These are phyloP conservation scores for Babyrousa celebensis DNA, from an alignment of 2,797 vertebrate genomes.

Conservation along the genomic window DNA sequence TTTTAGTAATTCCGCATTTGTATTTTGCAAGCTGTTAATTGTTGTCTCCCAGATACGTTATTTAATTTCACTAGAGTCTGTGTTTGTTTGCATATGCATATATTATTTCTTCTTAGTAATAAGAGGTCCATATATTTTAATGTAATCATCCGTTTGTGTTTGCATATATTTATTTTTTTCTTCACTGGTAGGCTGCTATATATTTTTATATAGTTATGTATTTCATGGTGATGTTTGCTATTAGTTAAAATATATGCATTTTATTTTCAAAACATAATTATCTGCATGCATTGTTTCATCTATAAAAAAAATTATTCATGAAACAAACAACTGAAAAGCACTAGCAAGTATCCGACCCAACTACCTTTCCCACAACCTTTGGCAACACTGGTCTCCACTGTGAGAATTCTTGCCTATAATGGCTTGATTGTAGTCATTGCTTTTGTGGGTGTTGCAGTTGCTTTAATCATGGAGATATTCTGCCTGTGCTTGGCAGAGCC, in stretches of 20 bases:
- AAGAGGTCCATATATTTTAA: constrained; percentile 76
- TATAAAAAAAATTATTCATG: constrained; percentile 38
- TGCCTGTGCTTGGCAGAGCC: not conserved
- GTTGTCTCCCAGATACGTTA: constrained; percentile 56
- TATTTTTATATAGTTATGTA: constrained; percentile 63
- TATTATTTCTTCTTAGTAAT: constrained; percentile 74
- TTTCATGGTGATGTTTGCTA: constrained; percentile 71
- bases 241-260: constrained; percentile 76
- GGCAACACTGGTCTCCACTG: not conserved
- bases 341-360: constrained; percentile 42
- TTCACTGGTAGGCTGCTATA: constrained; percentile 68
- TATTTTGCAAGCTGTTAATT: constrained; percentile 72
- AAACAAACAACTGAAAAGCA: not conserved
- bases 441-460: not conserved
- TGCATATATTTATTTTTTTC: constrained; percentile 71
- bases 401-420: not conserved
- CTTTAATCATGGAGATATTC: constrained; percentile 29
- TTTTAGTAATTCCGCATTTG: constrained; percentile 26
- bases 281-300: constrained; percentile 51
- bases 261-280: constrained; percentile 71
- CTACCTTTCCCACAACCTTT: not conserved
- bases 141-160: constrained; percentile 78
- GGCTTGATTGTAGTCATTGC: not conserved
- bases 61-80: constrained; percentile 69
- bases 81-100: constrained; percentile 71